These are phyloP conservation scores for Oophaga pumilio DNA, from an alignment of 2,113 vertebrate genomes.

Conservation along the genomic window DNA sequence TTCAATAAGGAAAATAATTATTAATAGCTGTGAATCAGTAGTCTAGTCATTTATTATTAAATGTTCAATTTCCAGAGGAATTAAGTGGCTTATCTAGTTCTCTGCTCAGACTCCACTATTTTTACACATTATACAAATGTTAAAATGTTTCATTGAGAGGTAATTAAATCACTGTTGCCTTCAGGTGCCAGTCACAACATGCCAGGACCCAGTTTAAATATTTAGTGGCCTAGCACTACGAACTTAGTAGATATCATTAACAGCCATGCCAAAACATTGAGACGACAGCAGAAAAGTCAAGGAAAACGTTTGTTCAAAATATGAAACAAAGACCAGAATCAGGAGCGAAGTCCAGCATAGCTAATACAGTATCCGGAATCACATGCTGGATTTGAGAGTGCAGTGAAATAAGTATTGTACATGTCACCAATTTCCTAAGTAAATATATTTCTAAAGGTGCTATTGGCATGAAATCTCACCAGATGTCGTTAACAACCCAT, in stretches of 20 bases:
- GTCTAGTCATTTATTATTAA: slow-evolving; percentile 22
- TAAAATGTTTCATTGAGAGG: background rate
- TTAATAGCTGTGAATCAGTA: slow-evolving; percentile 16
- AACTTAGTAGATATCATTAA: background rate
- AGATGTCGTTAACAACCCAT: too few species aligned
- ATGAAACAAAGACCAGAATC: too few species aligned
- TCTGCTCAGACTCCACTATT: background rate
- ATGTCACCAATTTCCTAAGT: too few species aligned
- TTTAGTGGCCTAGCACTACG: background rate
- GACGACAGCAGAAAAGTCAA: too few species aligned
- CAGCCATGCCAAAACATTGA: too few species aligned
- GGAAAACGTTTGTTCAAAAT: too few species aligned
- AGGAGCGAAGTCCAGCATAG: too few species aligned
- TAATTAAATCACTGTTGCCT: background rate
- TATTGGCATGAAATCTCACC: too few species aligned
- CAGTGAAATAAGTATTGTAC: too few species aligned
- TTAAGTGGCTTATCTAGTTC: background rate
- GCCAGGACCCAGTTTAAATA: background rate
- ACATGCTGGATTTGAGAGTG: too few species aligned
- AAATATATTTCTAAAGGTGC: too few species aligned
- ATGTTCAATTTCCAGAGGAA: slow-evolving; percentile 1
- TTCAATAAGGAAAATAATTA: slow-evolving; percentile 21
- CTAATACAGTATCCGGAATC: too few species aligned
- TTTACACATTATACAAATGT: background rate
- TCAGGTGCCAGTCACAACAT: background rate